Evolutionary conservation across 2,113 vertebrate genomes (phyloP), one percentile per base, ranked within the genome.

Genomic region (Neogobius melanostomus): DNA sequence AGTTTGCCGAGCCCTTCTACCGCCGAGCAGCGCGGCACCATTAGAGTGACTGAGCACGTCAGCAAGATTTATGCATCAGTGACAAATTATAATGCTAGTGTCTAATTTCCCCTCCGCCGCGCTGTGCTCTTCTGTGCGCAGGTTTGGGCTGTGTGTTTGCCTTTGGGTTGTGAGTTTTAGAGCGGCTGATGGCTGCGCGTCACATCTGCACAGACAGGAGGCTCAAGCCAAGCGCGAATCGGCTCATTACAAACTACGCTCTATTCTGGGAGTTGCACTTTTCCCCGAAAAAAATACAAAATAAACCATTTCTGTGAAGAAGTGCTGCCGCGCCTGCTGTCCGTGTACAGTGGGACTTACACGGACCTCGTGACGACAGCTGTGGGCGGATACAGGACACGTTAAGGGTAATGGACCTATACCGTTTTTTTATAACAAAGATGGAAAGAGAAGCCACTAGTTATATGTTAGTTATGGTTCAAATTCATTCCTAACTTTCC

Each of bases 1-100:
- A 97, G 95, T 98, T 98, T 95, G 94, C 96, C 95, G 95, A 97
- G 96, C 95, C 97, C 96, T 97, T 36, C 28, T 5, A 36, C 94
- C 84, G 78, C 86, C 74, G 74, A 95, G 95, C 95, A 96, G 96
- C 94, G 93, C 92, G 92, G 81, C 91, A 91, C 95, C 96, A 99
- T 98, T 98, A 98, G 94, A 95, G 94, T 95, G 95, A 97, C 94
- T 95, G 95, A 95, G 95, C 94, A 95, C 95, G 96, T 99, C 98
- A 98, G 97, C 95, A 95, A 98, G 98, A 99, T 99, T 99, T 98
- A 99, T 99, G 97, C 95, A 95, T 95, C 96, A 94, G 94, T 97
- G 95, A 97, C 95, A 98, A 97, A 98, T 97, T 95, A 94, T 95
- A 95, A 97, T 94, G 94, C 93, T 82, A 90, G 86, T 84, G 78